phyloP scores from a whole-genome alignment of 2,888 invertebrate species.

The Cheilosia variabilis region DNA sequence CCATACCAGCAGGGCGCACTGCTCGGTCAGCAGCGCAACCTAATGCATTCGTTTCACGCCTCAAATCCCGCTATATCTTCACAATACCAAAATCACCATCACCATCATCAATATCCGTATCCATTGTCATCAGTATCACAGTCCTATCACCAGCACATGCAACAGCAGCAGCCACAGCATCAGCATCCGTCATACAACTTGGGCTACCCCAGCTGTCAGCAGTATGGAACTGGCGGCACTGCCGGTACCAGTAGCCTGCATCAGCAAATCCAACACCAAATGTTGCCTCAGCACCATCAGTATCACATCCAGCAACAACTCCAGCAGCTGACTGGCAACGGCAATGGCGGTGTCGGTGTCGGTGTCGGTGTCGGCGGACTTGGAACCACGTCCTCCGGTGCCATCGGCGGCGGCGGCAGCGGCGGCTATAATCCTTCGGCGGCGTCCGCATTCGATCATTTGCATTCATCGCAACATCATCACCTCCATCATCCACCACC shows the following conservation, averaged over 20 bases:
- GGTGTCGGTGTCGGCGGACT: slow-evolving; percentile 11
- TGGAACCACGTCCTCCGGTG: slow-evolving; percentile 79
- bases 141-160: slow-evolving; percentile 77
- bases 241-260: slow-evolving; percentile 56
- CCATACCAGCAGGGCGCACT: slow-evolving; percentile 77
- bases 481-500: slow-evolving; percentile 77
- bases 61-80: slow-evolving; percentile 82
- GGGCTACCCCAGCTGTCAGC: slow-evolving; percentile 47
- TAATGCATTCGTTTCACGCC: slow-evolving; percentile 82
- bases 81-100: slow-evolving; percentile 77
- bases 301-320: slow-evolving; percentile 83
- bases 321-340: slow-evolving; percentile 81
- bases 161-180: slow-evolving; percentile 76
- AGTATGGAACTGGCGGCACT: slow-evolving; percentile 78
- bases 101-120: slow-evolving; percentile 72
- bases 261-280: slow-evolving; percentile 77
- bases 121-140: slow-evolving; percentile 73
- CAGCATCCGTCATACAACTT: slow-evolving; percentile 65
- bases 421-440: slow-evolving; percentile 54
- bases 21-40: slow-evolving; percentile 80
- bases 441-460: slow-evolving; percentile 77
- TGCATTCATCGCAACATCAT: slow-evolving; percentile 78
- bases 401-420: slow-evolving; percentile 76
- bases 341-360: slow-evolving; percentile 75
- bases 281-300: slow-evolving; percentile 82